A percentile compares a stretch with the other conserved stretches of the same genome.
Evolutionary conservation across 2,797 vertebrate species (phyloP).

Genomic region (Sebastes nivosus): DNA sequence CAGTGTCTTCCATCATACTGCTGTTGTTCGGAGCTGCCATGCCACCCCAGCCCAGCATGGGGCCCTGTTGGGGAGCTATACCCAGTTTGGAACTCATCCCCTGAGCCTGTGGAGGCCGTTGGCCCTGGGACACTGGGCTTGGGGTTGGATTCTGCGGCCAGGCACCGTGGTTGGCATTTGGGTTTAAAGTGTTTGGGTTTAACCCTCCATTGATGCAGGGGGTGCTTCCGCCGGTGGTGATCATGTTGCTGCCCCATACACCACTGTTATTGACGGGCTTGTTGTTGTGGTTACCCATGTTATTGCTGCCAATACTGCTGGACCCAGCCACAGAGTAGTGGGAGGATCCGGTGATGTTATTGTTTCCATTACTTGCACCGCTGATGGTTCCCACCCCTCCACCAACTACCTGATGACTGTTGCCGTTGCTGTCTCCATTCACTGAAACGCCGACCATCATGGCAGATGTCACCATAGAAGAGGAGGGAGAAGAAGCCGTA

Average conservation of each 20-base stretch:
- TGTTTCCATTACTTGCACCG: slow-evolving; percentile 85
- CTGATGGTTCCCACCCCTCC: slow-evolving; percentile 75
- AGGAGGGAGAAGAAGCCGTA: slow-evolving; percentile 60
- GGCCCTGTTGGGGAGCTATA: slow-evolving; percentile 86
- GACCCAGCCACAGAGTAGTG: slow-evolving; percentile 76
- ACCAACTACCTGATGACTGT: slow-evolving; percentile 73
- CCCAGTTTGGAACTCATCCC: slow-evolving; percentile 90
- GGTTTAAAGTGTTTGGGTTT: slow-evolving; percentile 95
- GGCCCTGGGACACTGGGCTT: slow-evolving; percentile 86
- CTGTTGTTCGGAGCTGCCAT: slow-evolving; percentile 87
- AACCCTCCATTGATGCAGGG: slow-evolving; percentile 91
- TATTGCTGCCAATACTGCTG: slow-evolving; percentile 90
- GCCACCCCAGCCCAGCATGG: slow-evolving; percentile 88
- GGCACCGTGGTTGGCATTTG: slow-evolving; percentile 96
- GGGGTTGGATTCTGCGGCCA: slow-evolving; percentile 86
- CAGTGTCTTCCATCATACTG: slow-evolving; percentile 84
- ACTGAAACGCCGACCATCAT: slow-evolving; percentile 70
- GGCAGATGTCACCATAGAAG: slow-evolving; percentile 57
- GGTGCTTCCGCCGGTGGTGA: slow-evolving; percentile 67
- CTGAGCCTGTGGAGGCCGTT: slow-evolving; percentile 89
- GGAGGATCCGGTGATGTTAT: slow-evolving; percentile 74
- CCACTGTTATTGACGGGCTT: slow-evolving; percentile 74
- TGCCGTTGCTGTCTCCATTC: slow-evolving; percentile 77
- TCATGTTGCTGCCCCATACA: slow-evolving; percentile 86
- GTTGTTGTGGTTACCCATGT: slow-evolving; percentile 89